These are phyloP conservation scores for Amphilophus citrinellus DNA, from an alignment of 2,113 vertebrate species.

Conservation along the genomic window DNA sequence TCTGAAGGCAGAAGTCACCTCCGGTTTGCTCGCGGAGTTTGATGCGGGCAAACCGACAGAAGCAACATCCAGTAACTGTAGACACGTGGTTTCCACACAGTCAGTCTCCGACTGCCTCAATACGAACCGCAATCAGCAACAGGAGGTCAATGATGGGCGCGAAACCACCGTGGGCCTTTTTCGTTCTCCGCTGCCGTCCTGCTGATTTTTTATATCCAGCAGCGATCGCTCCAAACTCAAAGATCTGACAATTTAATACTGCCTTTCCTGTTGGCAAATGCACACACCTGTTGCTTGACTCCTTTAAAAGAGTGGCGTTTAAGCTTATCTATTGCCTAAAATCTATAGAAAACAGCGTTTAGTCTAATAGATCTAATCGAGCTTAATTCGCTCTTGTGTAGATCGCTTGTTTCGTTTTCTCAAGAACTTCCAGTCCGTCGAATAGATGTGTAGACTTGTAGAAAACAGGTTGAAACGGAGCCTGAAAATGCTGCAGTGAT, in stretches of 20 bases:
- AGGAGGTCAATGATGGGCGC: conserved; percentile 34
- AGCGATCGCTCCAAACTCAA: not conserved
- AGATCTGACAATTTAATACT: not conserved
- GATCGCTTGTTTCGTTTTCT: not conserved
- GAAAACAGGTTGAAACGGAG: not conserved
- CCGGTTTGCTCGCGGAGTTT: conserved; percentile 38
- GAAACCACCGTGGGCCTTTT: not conserved
- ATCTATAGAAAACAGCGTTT: not conserved
- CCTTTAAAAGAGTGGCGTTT: not conserved
- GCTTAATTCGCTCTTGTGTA: not conserved
- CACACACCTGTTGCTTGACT: conserved; percentile 56
- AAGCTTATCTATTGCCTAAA: not conserved
- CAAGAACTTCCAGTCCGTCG: not conserved
- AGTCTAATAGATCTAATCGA: too few relatives aligned
- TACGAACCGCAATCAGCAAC: conserved; percentile 27
- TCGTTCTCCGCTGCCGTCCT: not conserved
- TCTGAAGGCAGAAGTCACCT: conserved; percentile 28
- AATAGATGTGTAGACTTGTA: not conserved
- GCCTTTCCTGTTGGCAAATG: not conserved
- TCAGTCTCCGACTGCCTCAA: conserved; percentile 56
- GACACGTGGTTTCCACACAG: conserved; percentile 85
- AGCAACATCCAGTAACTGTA: conserved; percentile 81
- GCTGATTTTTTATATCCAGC: not conserved
- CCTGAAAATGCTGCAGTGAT: conserved; percentile 40
- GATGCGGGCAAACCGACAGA: conserved; percentile 41